Base-by-base conservation (phyloP, 2,888 invertebrate species). In the Eugnorisma glareosa region DNA sequence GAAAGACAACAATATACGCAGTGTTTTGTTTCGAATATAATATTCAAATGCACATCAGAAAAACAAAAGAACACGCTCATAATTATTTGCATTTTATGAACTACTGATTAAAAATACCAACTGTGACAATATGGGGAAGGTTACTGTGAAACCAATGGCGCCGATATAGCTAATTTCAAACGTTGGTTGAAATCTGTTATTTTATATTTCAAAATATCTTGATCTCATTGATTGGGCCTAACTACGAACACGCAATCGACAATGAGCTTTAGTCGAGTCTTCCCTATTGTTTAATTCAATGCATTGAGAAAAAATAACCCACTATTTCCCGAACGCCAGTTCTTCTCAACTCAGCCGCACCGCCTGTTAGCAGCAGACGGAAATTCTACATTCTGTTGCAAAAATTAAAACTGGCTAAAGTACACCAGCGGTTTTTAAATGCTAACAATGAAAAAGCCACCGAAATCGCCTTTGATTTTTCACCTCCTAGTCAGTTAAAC, bases 1-100 rank as follows among this genome's bases (percentile, higher is more conserved):
- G 18, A 28, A n/a, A 28, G 21, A 21, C n/a, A 43, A 61, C 24
- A 54, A 21, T 1, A 37, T 54, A 8, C 45, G 5, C 31, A 31
- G 40, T 66, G 37, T 45, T 79, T 67, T 79, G 79, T 76, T 76
- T 78, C 37, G n/a, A 67, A 77, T 28, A 37, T 45, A 28, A 28
- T 75, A 75, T 61, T 75, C 18, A 75, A 63, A 61, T 61, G 10
- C 2, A 37, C 2, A 37, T n/a, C 8, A 31, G 10, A 67, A 77
- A 63, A 77, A 77, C 35, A 78, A 63, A 31, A 35, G 40, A 77
- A 48, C 7, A 15, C 31, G 61, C 24, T n/a, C 15, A 2, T n/a
- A 11, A 24, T 40, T 63, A 48, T 75, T 75, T 48, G n/a, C 31
- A 21, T n/a, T 48, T n/a, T 11, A 45, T 24, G n/a, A 15, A 43